A percentile compares a stretch with the other conserved stretches of the same genome.
Conservation (phyloP, 2,888 invertebrate species). For the Caenorhabditis becei region DNA sequence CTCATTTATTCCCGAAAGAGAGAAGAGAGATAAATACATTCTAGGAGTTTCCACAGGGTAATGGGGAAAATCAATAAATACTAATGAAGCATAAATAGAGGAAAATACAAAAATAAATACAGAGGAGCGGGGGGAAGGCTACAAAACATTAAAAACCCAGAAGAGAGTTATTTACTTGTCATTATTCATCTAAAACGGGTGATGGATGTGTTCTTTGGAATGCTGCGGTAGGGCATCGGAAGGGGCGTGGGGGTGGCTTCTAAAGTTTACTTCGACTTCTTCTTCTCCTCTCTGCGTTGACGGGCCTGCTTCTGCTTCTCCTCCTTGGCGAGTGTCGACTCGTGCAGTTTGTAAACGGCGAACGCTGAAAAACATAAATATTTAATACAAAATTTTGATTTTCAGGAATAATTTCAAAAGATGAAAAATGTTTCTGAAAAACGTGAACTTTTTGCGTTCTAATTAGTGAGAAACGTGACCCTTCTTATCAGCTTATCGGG, state of each 20-base stretch:
- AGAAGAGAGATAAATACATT: too few relatives aligned
- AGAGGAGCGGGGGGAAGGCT: not conserved
- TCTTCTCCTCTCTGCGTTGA: slow-evolving; percentile 55
- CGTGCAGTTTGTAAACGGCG: slow-evolving; percentile 50
- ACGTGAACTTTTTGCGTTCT: too few relatives aligned
- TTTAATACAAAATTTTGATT: not conserved
- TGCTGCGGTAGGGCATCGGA: slow-evolving; percentile 1
- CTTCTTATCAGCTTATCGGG: too few relatives aligned
- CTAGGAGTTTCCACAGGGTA: too few relatives aligned
- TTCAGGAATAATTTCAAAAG: too few relatives aligned
- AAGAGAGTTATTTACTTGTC: not conserved
- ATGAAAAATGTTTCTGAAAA: too few relatives aligned
- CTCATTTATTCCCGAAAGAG: not conserved
- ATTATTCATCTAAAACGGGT: not conserved
- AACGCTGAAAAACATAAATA: slow-evolving; percentile 34
- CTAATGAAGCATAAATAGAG: not conserved
- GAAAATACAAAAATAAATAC: slow-evolving; percentile 37
- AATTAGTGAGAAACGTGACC: too few relatives aligned
- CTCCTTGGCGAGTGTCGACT: slow-evolving; percentile 40
- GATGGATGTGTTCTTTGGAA: slow-evolving; percentile 35
- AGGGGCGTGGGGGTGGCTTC: not conserved
- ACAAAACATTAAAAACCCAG: slow-evolving; percentile 31
- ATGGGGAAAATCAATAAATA: not conserved
- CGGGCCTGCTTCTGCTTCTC: slow-evolving; percentile 34
- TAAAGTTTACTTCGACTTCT: slow-evolving; percentile 56